Conservation (phyloP, 2,888 invertebrate species). For the Drosophila affinis region DNA sequence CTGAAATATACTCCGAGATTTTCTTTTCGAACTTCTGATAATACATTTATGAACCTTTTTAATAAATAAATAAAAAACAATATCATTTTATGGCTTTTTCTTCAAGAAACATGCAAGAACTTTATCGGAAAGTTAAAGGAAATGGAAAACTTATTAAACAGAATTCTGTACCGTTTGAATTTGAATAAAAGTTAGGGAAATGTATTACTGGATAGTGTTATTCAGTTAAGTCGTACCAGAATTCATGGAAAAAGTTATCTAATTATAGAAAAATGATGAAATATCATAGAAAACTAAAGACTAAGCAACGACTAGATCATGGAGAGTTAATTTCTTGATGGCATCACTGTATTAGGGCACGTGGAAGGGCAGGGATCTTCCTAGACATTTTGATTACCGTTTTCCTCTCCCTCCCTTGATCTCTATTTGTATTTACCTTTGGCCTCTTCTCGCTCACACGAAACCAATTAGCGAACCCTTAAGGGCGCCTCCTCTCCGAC, state of each 20-base stretch:
- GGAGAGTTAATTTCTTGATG: conserved; percentile 5
- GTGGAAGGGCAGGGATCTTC: neutral
- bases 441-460: conserved; percentile 12
- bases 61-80: too few species aligned
- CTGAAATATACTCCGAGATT: too few species aligned
- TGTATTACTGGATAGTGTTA: too few species aligned
- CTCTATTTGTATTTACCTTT: neutral
- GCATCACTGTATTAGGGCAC: neutral
- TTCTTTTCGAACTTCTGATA: too few species aligned
- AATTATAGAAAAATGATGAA: neutral
- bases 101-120: too few species aligned
- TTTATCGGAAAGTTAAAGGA: too few species aligned
- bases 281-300: neutral
- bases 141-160: too few species aligned
- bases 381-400: neutral
- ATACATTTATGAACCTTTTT: too few species aligned
- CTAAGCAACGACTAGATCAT: neutral
- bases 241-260: conserved; percentile 3
- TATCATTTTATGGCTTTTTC: too few species aligned
- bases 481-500: conserved; percentile 29
- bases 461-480: conserved; percentile 36
- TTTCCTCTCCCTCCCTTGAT: neutral
- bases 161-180: neutral
- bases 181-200: neutral
- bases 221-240: neutral